Percentiles rank a stretch among this genome's conserved stretches.
Conservation (phyloP, 2,797 vertebrate species). For the Crenuchus spilurus region DNA sequence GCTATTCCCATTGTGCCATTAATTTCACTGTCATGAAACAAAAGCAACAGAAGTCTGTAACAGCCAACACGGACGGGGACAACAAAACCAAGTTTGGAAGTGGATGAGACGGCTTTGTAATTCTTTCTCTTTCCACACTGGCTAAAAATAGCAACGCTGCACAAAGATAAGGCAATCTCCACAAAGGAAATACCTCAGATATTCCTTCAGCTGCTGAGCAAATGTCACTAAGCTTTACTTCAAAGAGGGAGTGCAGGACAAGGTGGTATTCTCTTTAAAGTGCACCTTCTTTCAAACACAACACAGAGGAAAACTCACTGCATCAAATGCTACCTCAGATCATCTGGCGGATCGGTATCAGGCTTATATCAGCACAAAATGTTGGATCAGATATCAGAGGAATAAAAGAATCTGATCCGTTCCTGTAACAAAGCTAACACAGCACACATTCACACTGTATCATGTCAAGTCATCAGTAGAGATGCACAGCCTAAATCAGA, state of each 20-base stretch:
- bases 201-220: slow-evolving; percentile 64
- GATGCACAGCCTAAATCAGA: too few species aligned
- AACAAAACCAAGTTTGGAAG: slow-evolving; percentile 23
- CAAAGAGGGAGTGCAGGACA: slow-evolving; percentile 45
- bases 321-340: too few species aligned
- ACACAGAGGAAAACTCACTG: too few species aligned
- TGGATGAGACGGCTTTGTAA: slow-evolving; percentile 16
- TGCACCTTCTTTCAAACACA: background rate
- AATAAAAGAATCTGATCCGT: too few species aligned
- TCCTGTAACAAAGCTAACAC: too few species aligned
- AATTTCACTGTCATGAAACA: slow-evolving; percentile 5
- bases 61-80: background rate
- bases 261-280: slow-evolving; percentile 55
- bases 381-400: too few species aligned
- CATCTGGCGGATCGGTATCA: too few species aligned
- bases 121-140: slow-evolving; percentile 34
- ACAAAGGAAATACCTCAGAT: slow-evolving; percentile 55
- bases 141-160: slow-evolving; percentile 48
- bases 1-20: slow-evolving; percentile 19
- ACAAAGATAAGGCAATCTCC: slow-evolving; percentile 51
- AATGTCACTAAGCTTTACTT: slow-evolving; percentile 59
- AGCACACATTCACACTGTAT: too few species aligned
- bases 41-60: background rate
- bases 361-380: too few species aligned
- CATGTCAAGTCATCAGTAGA: too few species aligned